phyloP scores from a whole-genome alignment of 2,888 invertebrate genomes.

The Oligia latruncula region DNA sequence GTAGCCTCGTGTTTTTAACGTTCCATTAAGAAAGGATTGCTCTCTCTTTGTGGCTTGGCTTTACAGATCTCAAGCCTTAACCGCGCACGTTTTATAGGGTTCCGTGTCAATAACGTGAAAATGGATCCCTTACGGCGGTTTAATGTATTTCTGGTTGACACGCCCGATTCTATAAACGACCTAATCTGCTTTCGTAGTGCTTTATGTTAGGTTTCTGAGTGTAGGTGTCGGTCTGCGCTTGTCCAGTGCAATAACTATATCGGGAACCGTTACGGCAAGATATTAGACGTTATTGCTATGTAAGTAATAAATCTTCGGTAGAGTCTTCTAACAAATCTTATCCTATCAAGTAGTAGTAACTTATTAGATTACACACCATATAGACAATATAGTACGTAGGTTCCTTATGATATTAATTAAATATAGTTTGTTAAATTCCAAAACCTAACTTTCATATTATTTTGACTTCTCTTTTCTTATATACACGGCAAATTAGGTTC shows the following conservation, averaged over 20 bases:
- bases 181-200: slow-evolving; percentile 30
- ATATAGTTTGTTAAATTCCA: not conserved
- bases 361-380: not conserved
- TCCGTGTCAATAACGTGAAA: slow-evolving; percentile 63
- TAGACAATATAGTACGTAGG: not conserved
- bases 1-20: slow-evolving; percentile 59
- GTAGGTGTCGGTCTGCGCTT: not conserved
- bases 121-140: slow-evolving; percentile 57
- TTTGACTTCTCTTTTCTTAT: not conserved
- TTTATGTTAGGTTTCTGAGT: slow-evolving; percentile 15
- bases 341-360: not conserved
- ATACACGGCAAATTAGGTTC: not conserved
- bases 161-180: slow-evolving; percentile 49
- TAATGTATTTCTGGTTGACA: slow-evolving; percentile 57
- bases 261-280: slow-evolving; percentile 1
- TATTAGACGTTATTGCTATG: not conserved
- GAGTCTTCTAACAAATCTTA: slow-evolving; percentile 5
- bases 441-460: not conserved
- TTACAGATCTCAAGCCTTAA: slow-evolving; percentile 59
- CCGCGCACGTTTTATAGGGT: slow-evolving; percentile 63
- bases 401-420: not conserved
- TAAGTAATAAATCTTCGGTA: not conserved
- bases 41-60: slow-evolving; percentile 62
- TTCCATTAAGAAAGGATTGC: slow-evolving; percentile 63
- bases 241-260: slow-evolving; percentile 7